Evolutionary conservation across 2,113 vertebrate species (phyloP).

Genomic region (Isurus oxyrinchus): DNA sequence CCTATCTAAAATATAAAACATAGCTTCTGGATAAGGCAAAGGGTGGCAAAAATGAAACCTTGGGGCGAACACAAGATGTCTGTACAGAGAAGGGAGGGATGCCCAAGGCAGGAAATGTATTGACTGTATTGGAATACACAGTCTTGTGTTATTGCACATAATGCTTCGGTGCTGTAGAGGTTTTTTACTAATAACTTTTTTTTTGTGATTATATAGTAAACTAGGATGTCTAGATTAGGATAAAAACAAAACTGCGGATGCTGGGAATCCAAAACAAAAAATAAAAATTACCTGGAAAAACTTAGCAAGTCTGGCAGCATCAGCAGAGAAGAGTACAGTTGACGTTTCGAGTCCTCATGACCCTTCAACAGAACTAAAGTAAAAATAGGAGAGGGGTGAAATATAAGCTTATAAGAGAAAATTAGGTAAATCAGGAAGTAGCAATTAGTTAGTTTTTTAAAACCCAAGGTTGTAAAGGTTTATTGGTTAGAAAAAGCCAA

Average conservation of each 20-base stretch:
- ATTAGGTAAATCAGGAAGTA: not conserved
- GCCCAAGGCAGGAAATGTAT: not conserved
- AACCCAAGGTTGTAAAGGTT: not conserved
- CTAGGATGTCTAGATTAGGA: not conserved
- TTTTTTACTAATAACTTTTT: not conserved
- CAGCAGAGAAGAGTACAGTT: too few relatives aligned
- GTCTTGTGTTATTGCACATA: not conserved
- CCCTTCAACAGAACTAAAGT: too few relatives aligned
- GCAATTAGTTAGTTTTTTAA: not conserved
- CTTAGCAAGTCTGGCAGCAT: too few relatives aligned
- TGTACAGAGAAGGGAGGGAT: not conserved
- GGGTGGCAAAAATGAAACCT: not conserved
- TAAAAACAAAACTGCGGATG: too few relatives aligned
- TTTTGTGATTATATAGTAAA: not conserved
- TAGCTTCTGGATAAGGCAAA: too few relatives aligned
- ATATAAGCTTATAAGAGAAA: not conserved
- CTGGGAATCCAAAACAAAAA: too few relatives aligned
- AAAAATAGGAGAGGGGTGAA: too few relatives aligned
- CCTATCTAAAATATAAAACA: not conserved
- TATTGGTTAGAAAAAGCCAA: not conserved
- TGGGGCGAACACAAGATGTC: not conserved
- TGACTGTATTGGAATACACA: not conserved
- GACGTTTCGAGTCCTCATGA: too few relatives aligned
- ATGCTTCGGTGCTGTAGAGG: too few relatives aligned
- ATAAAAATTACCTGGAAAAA: too few relatives aligned